Evolutionary conservation across 1,140 invertebrate species (phyloP).

Genomic region (Euwallacea fornicatus): DNA sequence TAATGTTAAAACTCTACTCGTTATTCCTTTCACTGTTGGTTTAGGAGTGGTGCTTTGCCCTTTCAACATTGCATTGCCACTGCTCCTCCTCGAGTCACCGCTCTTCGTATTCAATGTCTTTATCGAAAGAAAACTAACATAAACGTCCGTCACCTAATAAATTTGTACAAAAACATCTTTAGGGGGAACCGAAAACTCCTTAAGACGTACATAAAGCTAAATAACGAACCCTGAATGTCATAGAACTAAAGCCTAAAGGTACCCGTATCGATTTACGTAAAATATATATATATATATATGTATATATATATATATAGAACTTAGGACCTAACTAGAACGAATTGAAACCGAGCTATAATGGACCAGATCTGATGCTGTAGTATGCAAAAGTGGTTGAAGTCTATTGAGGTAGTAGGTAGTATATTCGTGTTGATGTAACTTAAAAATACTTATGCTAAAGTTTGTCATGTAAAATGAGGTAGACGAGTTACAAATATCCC

Average conservation of each 20-base stretch:
- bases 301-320: too few relatives aligned
- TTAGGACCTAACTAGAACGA: too few relatives aligned
- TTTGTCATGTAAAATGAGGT: conserved; percentile 41
- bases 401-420: conserved; percentile 38
- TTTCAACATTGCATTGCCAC: conserved; percentile 45
- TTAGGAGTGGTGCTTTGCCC: not conserved
- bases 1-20: too few relatives aligned
- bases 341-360: conserved; percentile 3
- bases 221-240: conserved; percentile 36
- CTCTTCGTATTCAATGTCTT: conserved; percentile 1
- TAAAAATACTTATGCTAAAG: not conserved
- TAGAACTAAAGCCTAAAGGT: too few relatives aligned
- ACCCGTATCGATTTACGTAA: too few relatives aligned
- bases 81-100: too few relatives aligned
- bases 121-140: not conserved
- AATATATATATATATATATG: too few relatives aligned
- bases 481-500: conserved; percentile 26
- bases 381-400: not conserved
- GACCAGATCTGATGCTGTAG: not conserved
- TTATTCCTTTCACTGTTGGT: too few relatives aligned
- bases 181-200: not conserved
- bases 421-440: conserved; percentile 4
- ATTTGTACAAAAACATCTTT: conserved; percentile 11
- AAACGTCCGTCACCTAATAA: conserved; percentile 28
- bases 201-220: conserved; percentile 20